A percentile compares a stretch with the other conserved stretches of the same genome.
Evolutionary conservation across 2,888 invertebrate species (phyloP).

Genomic region (Quadroppia sp.): DNA sequence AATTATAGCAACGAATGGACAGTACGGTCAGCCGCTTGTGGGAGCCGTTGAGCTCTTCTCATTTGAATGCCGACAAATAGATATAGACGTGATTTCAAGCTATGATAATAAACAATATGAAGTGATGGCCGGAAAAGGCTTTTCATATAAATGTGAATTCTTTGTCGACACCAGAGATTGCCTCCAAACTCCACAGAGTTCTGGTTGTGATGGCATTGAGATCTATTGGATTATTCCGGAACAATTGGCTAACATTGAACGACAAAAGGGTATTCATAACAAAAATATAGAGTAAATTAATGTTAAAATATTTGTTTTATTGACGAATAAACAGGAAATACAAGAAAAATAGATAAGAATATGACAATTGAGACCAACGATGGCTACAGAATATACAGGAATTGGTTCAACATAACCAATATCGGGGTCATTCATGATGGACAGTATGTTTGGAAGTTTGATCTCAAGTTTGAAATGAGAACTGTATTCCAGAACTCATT

Average conservation of each 20-base stretch:
- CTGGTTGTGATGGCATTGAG: conserved; percentile 5
- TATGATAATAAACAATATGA: not conserved
- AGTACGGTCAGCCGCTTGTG: conserved; percentile 4
- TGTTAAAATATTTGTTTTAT: not conserved
- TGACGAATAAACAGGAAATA: not conserved
- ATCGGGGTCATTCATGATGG: not conserved
- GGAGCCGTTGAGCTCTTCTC: not conserved
- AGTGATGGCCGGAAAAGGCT: conserved; percentile 23
- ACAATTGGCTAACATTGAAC: not conserved
- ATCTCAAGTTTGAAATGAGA: conserved; percentile 18
- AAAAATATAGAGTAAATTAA: not conserved
- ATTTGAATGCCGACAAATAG: conserved; percentile 2
- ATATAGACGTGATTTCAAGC: not conserved
- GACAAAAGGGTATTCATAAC: not conserved
- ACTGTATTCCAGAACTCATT: conserved; percentile 6
- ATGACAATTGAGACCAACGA: not conserved
- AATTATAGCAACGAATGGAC: not conserved
- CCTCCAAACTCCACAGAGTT: not conserved
- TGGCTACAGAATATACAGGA: not conserved
- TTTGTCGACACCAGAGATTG: conserved; percentile 18
- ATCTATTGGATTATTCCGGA: not conserved
- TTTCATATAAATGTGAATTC: conserved; percentile 12
- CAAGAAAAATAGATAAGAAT: not conserved
- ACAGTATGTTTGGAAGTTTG: conserved; percentile 18
- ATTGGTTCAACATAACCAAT: not conserved